Evolutionary conservation across 2,113 vertebrate species (phyloP), one percentile per base, ranked within the genome.

Genomic region (Thymallus thymallus): DNA sequence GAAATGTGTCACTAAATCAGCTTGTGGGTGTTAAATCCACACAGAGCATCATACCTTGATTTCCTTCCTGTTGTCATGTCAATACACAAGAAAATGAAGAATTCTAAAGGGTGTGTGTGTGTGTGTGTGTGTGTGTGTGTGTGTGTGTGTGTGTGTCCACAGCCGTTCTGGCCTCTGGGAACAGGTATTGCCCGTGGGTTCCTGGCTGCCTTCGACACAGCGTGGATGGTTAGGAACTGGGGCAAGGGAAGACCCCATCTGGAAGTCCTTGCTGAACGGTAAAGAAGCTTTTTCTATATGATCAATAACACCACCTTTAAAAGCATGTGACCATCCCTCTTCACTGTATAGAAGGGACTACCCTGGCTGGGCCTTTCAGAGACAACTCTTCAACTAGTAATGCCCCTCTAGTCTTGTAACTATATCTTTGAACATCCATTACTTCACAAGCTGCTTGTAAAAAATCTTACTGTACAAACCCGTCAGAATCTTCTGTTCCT

Each of bases 81-180:
- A 41, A 41, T 26, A 26, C 26, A 26, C 26, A 26, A 2, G 26
- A 26, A 26, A 26, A 26, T 41, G 2, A 41, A 41, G 9, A 12
- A 41, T 41, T 41, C 9, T 41, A 41, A 41, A 41, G 30, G 30
- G 0, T 32, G 30, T 32, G 30, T 32, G 30, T 30, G 4, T 30
- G 30, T 32, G 5, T 29, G 67, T 68, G 22, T 41, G 22, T 69
- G 41, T n/a, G 23, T 69, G 23, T 51, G 68, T 51, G 48, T 70
- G 24, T 55, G 68, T 56, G 46, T 30, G 58, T 78, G 56, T 73
- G 29, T 90, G 41, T 26, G 70, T 78, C 56, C 73, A 30, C 90
- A 99, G 97, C 97, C 97, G 0, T 99, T 99, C 91, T 99, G 97
- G 97, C 97, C 97, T 0, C 87, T 98, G 83, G 97, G 97, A 45